Evolutionary conservation across 2,888 invertebrate species (phyloP).

Genomic region (Octonoba sinensis): DNA sequence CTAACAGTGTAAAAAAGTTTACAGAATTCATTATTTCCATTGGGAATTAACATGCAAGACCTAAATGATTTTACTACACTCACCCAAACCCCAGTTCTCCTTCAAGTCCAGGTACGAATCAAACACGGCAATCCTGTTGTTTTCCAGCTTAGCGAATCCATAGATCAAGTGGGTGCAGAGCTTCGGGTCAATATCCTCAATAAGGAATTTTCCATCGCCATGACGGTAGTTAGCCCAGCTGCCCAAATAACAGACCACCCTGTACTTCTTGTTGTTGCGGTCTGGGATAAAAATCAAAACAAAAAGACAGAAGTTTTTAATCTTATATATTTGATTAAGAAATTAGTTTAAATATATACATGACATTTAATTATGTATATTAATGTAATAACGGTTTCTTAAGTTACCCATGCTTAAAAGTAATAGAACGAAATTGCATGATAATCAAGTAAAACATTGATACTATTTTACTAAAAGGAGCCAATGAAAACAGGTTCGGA

Average conservation of each 20-base stretch:
- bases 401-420: too few species aligned
- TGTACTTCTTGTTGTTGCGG: conserved; percentile 58
- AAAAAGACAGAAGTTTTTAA: background rate
- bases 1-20: too few species aligned
- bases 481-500: too few species aligned
- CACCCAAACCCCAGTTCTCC: conserved; percentile 63
- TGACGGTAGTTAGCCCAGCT: conserved; percentile 83
- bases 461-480: too few species aligned
- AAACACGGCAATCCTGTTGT: conserved; percentile 55
- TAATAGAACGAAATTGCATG: too few species aligned
- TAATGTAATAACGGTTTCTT: too few species aligned
- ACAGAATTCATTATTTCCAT: too few species aligned
- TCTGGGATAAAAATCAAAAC: conserved; percentile 14
- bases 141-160: conserved; percentile 57
- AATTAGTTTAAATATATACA: too few species aligned
- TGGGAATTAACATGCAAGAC: too few species aligned
- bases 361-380: too few species aligned
- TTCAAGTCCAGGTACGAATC: conserved; percentile 62
- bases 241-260: conserved; percentile 83
- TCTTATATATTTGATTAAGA: too few species aligned
- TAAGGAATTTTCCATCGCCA: conserved; percentile 55
- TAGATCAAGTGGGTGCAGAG: conserved; percentile 62
- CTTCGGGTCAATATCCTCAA: conserved; percentile 64
- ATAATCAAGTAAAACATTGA: too few species aligned
- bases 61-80: conserved; percentile 2